Conservation (phyloP, 2,888 invertebrate genomes). For the Phyllotreta cruciferae region DNA sequence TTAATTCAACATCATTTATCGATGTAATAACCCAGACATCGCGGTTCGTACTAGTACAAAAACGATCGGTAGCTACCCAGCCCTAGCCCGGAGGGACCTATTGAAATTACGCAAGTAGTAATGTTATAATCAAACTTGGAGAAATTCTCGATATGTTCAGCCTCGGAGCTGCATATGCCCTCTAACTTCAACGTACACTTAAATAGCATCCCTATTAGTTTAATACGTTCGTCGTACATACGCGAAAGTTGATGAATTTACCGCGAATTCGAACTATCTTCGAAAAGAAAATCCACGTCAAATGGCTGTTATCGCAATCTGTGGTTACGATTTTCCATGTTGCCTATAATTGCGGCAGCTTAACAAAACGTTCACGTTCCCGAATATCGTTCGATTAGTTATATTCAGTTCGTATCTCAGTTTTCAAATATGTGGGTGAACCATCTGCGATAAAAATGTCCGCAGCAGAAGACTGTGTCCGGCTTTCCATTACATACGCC, state of each 20-base stretch:
- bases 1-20: neutral
- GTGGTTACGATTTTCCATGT: conserved; percentile 1
- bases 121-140: conserved; percentile 18
- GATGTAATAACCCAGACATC: neutral
- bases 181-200: conserved; percentile 10
- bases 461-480: conserved; percentile 2
- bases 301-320: neutral
- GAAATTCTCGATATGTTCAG: conserved; percentile 8
- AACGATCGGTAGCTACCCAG: neutral
- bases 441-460: conserved; percentile 3
- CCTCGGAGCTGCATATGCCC: conserved; percentile 17
- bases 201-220: conserved; percentile 18
- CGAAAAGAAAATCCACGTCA: neutral
- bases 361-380: conserved; percentile 1
- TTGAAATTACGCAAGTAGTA: conserved; percentile 15
- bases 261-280: neutral
- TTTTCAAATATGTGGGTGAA: conserved; percentile 7
- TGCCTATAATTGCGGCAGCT: neutral
- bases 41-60: neutral
- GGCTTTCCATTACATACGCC: neutral
- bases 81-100: conserved; percentile 5
- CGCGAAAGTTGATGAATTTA: conserved; percentile 14
- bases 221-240: conserved; percentile 15
- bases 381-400: conserved; percentile 12
- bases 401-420: conserved; percentile 7